A percentile compares a stretch with the other conserved stretches of the same genome.
Evolutionary conservation across 1,140 invertebrate genomes (phyloP).

Genomic region (Acromyrmex echinatior): DNA sequence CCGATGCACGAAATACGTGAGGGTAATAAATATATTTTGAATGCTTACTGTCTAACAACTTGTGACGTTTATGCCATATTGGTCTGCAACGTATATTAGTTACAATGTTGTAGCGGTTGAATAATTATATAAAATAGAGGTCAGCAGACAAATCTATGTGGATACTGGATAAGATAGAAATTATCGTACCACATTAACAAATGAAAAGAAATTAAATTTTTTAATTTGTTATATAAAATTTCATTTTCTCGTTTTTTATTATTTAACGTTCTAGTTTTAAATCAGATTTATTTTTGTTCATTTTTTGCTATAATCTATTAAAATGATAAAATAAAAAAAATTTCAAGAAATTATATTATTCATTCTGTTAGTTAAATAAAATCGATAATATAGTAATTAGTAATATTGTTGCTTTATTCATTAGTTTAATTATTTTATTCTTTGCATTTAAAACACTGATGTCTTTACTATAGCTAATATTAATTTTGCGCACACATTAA

Average conservation of each 20-base stretch:
- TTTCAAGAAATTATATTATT: neutral
- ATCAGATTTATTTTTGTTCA: neutral
- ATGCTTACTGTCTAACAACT: slow-evolving; percentile 3
- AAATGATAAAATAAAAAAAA: neutral
- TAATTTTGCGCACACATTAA: neutral
- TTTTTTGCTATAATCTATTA: neutral
- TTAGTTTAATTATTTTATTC: slow-evolving; percentile 25
- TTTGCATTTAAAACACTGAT: neutral
- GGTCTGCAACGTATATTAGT: neutral
- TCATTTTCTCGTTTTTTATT: neutral
- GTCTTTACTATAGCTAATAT: neutral
- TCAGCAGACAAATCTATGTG: neutral
- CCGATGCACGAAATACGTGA: neutral
- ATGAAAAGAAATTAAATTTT: slow-evolving; percentile 1
- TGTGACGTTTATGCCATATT: neutral
- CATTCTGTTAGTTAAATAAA: neutral
- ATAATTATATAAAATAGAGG: slow-evolving; percentile 7
- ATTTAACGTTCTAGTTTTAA: neutral
- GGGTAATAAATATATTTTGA: slow-evolving; percentile 27
- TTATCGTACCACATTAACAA: neutral
- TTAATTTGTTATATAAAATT: neutral
- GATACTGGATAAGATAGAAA: neutral
- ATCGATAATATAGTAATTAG: neutral
- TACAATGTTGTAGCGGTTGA: slow-evolving; percentile 10
- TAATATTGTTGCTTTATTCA: neutral